Base-by-base conservation (phyloP, 30 jellyfish, hydroid and myxozoan genomes). In the Sanderia malayensis region DNA sequence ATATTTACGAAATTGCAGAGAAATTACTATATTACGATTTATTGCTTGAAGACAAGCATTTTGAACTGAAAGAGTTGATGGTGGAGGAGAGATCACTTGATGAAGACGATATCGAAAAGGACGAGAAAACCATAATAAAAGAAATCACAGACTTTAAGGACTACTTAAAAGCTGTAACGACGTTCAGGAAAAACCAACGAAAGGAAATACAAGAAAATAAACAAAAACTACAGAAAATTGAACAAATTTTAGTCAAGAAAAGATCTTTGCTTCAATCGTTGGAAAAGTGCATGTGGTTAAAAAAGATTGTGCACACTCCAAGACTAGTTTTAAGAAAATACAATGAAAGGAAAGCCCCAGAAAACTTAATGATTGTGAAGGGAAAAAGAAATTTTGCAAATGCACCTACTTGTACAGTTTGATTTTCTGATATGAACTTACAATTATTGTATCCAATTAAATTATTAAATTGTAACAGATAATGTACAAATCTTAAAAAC, bases 11-110 rank as follows among this genome's bases (percentile, higher is more conserved):
- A 17, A 45, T 76, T 10, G 49, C 80, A 0, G 80, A 62, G 46
- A 76, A 47, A n/a, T 31, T 76, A 3, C 52, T 76, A 19, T 62
- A 59, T 22, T 65, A 59, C 26, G 87, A 76, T 32, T 46, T 76
- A 21, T 11, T 59, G 68, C 8, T 19, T 17, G 71, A 23, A 46
- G 47, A 63, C 58, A 64, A 4, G 27, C 44, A 22, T 2, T 21
- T 8, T 19, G 80, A 76, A 31, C 27, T 76, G 37, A 58, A 61
- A 9, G 73, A 61, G 30, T 3, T 76, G 6, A 28, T 26, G 47
- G 53, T 23, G 20, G 13, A 18, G 34, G 71, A 74, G 52, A 45
- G 17, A 23, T 19, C 30, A 2, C 11, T 27, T 21, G 65, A 76
- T 7, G 78, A 76, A 15, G 80, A 49, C 31, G 60, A 30, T 18